Evolutionary conservation across 2,888 invertebrate genomes (phyloP), one percentile per base, ranked within the genome.

Genomic region (Petrolisthes manimaculis): DNA sequence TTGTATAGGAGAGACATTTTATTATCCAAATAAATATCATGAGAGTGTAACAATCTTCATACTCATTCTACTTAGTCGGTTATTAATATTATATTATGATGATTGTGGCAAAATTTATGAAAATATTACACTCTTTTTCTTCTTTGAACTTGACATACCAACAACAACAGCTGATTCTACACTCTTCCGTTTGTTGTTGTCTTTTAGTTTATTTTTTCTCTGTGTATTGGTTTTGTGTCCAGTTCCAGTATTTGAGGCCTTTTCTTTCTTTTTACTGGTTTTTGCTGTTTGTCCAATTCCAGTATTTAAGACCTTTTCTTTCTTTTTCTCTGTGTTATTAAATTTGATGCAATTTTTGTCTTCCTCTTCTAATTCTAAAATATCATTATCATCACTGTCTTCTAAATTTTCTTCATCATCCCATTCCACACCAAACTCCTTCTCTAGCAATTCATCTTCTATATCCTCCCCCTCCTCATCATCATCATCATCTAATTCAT

Each of bases 151-250:
- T 71, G 71, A 71, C 71, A 12, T n/a, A 6, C n/a, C 4, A 18
- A 21, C n/a, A n/a, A n/a, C n/a, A n/a, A n/a, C 21, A 55, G 8
- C 24, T 79, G 4, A 18, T 55, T 18, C 79, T n/a, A 54, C 54
- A n/a, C 79, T 79, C 55, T 79, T 79, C 24, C n/a, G 54, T 54
- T 55, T 79, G n/a, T 79, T n/a, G n/a, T n/a, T 79, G 79, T 54
- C n/a, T 55, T n/a, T 74, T 1, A 37, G 54, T 79, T 54, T 54
- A n/a, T 21, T 55, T n/a, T 21, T 79, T 53, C 18, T 18, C 21
- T 51, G 6, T 21, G 77, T 51, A 24, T 9, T 77, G 37, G 18
- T 51, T 37, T 77, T 18, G 9, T 53, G 14, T n/a, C 8, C 21
- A 8, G 12, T 6, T 74, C 37, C 37, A 37, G 37, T 37, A 37